Base-by-base conservation (phyloP, 2,113 vertebrate species). In the Synchiropus splendidus region DNA sequence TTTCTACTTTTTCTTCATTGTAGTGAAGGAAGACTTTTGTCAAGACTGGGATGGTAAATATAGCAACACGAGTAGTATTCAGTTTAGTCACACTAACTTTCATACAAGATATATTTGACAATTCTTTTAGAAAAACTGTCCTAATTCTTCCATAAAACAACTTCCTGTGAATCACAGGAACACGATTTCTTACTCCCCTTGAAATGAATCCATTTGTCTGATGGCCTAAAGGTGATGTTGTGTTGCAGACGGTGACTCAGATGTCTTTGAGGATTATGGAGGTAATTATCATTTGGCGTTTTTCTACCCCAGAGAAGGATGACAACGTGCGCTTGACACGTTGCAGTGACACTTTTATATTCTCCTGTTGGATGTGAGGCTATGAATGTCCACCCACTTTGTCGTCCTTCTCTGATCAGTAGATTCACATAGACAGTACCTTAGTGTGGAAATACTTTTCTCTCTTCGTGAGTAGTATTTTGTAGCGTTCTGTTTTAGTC, bases 11-110 rank as follows among this genome's bases (percentile, higher is more conserved):
- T 1, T 45, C 4, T 9, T 39, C 17, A 53, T 56, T 52, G 10
- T 42, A 57, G 70, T 42, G 13, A 42, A 12, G 16, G 30, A 55
- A 15, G 54, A 44, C 16, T 47, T 2, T 16, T 18, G 12, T 45
- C 51, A 34, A 45, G 68, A 67, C 15, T 56, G 36, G 30, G 35
- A 67, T 43, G 62, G 60, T 77, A 64, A 74, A 61, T 64, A 70
- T 2, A 46, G 18, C 18, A 35, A 27, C 21, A 27, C 21, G n/a
- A n/a, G n/a, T n/a, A n/a, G n/a, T n/a, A n/a, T n/a, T n/a, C n/a
- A n/a, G n/a, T n/a, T n/a, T n/a, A n/a, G n/a, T n/a, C n/a, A n/a
- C n/a, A n/a, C n/a, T n/a, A n/a, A n/a, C n/a, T n/a, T n/a, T n/a
- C n/a, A n/a, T n/a, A n/a, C n/a, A n/a, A n/a, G n/a, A n/a, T n/a